Conservation (phyloP, 2,113 vertebrate species). For the Eptesicus fuscus region DNA sequence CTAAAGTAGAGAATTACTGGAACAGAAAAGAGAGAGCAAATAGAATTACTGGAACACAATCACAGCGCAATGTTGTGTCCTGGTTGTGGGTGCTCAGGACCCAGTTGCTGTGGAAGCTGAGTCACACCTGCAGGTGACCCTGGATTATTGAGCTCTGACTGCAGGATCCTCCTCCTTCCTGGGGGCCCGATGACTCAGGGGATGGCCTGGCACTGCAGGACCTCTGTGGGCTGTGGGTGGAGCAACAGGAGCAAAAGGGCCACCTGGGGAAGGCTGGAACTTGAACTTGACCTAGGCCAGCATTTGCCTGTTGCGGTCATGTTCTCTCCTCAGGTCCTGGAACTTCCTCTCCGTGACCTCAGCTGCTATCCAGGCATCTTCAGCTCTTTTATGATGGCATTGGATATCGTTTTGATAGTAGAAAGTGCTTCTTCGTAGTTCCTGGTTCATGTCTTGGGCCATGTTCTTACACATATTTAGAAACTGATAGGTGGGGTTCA, state of each 20-base stretch:
- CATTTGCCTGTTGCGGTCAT: neutral
- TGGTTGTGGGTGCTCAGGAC: neutral
- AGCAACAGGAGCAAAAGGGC: neutral
- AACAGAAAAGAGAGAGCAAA: neutral
- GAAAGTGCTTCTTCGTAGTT: neutral
- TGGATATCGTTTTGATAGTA: neutral
- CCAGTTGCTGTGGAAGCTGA: neutral
- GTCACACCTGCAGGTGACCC: neutral
- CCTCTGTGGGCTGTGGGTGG: neutral
- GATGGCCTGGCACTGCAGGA: neutral
- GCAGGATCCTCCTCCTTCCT: neutral
- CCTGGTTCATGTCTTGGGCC: neutral
- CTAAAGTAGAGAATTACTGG: neutral
- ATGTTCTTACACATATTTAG: neutral
- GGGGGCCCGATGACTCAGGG: neutral
- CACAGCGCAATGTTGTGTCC: neutral
- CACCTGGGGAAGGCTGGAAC: neutral
- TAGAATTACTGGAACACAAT: neutral
- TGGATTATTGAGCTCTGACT: neutral
- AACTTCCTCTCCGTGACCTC: neutral
- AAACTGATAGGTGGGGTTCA: neutral
- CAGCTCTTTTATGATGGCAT: neutral
- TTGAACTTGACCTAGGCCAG: neutral
- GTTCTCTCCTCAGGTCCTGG: neutral
- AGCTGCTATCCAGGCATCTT: neutral